Evolutionary conservation across 2,888 invertebrate species (phyloP).

Genomic region (Drosophila subsilvestris): DNA sequence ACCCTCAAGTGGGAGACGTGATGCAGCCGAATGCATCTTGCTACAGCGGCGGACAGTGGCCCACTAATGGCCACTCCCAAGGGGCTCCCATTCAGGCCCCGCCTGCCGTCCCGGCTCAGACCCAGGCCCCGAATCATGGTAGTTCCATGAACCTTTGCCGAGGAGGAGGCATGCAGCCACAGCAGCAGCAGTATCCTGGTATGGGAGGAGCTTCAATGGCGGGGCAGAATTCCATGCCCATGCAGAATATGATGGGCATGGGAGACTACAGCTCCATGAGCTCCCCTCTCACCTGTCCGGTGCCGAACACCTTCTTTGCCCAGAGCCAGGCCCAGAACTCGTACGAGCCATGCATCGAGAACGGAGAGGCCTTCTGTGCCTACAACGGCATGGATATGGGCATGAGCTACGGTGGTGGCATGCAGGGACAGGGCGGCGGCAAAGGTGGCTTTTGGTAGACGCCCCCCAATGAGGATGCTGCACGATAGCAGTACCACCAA

Average conservation of each 20-base stretch:
- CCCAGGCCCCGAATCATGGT: neutral
- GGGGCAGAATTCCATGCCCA: slow-evolving; percentile 7
- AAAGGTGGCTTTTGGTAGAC: slow-evolving; percentile 34
- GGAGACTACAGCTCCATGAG: slow-evolving; percentile 10
- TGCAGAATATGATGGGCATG: slow-evolving; percentile 19
- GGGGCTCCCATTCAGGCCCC: neutral
- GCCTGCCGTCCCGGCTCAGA: too few relatives aligned
- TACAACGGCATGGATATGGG: slow-evolving; percentile 46
- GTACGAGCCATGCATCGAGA: slow-evolving; percentile 36
- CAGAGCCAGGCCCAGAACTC: slow-evolving; percentile 12
- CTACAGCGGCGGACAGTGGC: slow-evolving; percentile 8
- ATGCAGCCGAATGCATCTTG: slow-evolving; percentile 17
- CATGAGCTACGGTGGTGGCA: slow-evolving; percentile 30
- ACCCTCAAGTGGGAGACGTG: slow-evolving; percentile 42
- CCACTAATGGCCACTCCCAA: neutral
- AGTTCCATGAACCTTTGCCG: neutral
- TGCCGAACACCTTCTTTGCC: slow-evolving; percentile 17
- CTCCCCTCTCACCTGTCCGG: slow-evolving; percentile 25
- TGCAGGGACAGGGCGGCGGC: slow-evolving; percentile 1
- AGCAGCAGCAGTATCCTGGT: neutral
- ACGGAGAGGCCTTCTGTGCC: slow-evolving; percentile 43
- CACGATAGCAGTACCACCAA: neutral
- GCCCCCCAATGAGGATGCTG: neutral
- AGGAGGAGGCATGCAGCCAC: neutral
- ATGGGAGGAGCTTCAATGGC: neutral